Base-by-base conservation (phyloP, 2,113 vertebrate genomes). In the Accipiter cooperii region DNA sequence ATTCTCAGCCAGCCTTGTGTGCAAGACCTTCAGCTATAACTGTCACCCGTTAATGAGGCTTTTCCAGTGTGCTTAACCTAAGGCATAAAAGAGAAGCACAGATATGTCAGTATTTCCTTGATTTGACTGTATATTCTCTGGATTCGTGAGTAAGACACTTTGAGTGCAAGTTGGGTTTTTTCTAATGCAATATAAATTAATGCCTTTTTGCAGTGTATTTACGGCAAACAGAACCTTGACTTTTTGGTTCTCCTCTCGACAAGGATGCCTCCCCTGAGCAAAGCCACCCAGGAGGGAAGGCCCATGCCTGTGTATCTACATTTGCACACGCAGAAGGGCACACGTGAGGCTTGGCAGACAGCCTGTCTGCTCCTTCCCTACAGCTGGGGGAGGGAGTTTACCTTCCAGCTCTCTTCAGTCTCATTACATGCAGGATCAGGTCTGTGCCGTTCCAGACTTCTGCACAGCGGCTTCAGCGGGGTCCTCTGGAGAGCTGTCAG, bases 401-500 rank as follows among this genome's bases (percentile, higher is more conserved):
- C 97, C 96, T 96, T 81, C 73, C 96, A 97, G 96, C 96, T 90
- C 94, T 91, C 90, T 65, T 83, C 89, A 92, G 91, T 93, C 98
- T 98, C 98, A 98, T 98, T 98, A 97, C 96, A 98, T 98, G 97
- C 97, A 36, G 98, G 96, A 97, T 96, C 96, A 97, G 97, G 95
- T 91, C 97, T 97, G 90, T 78, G 94, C 94, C 21, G 97, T 98
- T 98, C 97, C 98, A 97, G 95, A 57, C 97, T 97, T 94, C 87
- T 97, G 98, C 97, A 74, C 94, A 93, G 58, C 94, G 13, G 96
- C 92, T 94, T 51, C 86, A 42, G 69, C 93, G 3, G 13, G 61
- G 65, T 80, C 90, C 98, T 98, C 97, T 82, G 75, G 97, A 98
- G 98, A 93, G 81, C 96, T 97, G 97, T 96, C 98, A 97, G 96